Percentiles rank a stretch among this genome's conserved stretches.
Conservation (phyloP, 2,113 vertebrate species). For the Albula goreensis region DNA sequence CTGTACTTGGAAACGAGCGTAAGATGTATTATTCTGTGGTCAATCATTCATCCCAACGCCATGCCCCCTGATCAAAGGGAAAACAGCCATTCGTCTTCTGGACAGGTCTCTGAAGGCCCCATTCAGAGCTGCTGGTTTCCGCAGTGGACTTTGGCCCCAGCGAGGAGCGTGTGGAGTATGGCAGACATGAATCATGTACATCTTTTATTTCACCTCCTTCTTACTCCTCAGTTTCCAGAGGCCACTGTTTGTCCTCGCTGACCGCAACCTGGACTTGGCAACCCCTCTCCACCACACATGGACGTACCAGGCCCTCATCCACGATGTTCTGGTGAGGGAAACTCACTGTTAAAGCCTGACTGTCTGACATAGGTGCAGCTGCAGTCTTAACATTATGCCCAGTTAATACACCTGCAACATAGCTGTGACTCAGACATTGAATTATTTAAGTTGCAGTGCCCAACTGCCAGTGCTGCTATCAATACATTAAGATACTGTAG, state of each 20-base stretch:
- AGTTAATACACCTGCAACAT: too few species aligned
- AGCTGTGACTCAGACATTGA: not conserved
- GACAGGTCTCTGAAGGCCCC: not conserved
- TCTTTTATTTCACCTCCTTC: conserved; percentile 23
- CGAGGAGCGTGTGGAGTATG: not conserved
- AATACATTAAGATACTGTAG: too few species aligned
- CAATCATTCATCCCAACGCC: not conserved
- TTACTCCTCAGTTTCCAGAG: conserved; percentile 86
- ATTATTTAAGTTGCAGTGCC: not conserved
- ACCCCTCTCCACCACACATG: conserved; percentile 97
- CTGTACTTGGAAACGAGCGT: not conserved
- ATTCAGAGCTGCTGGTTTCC: not conserved
- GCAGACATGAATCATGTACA: not conserved
- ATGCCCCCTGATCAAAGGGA: not conserved
- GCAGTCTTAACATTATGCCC: not conserved
- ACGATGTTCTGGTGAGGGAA: conserved; percentile 92
- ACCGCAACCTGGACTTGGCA: conserved; percentile 96
- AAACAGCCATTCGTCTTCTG: not conserved
- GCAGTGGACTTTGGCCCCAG: not conserved
- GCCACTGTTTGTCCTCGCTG: conserved; percentile 90
- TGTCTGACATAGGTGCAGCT: not conserved
- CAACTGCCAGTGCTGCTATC: too few species aligned
- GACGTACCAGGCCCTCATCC: conserved; percentile 98
- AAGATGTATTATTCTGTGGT: not conserved
- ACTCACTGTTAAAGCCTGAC: not conserved